phyloP scores from a whole-genome alignment of 1,140 invertebrate species.

The Augochlora pura region DNA sequence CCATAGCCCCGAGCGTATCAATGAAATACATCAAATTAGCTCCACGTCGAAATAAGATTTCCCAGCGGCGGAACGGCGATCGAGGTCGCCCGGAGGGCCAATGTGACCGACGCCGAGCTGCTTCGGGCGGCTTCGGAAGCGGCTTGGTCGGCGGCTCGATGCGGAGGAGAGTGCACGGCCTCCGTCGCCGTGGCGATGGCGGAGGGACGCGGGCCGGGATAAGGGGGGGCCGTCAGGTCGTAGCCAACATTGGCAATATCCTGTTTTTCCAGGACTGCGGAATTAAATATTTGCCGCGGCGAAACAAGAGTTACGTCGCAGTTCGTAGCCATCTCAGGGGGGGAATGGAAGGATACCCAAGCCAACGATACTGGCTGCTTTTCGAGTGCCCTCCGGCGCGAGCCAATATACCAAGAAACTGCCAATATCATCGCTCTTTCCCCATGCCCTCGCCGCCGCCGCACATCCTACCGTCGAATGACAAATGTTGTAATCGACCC shows the following conservation, averaged over 20 bases:
- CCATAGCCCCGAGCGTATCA: constrained; percentile 56
- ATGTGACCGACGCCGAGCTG: background rate
- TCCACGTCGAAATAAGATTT: constrained; percentile 68
- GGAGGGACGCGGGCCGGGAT: background rate
- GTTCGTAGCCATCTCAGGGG: constrained; percentile 52
- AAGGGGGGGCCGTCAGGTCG: constrained; percentile 32
- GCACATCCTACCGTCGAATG: constrained; percentile 34
- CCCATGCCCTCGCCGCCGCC: background rate
- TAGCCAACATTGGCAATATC: constrained; percentile 66
- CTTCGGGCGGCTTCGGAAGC: too few species aligned
- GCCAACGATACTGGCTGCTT: constrained; percentile 54
- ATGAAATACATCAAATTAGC: constrained; percentile 68
- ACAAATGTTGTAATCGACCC: constrained; percentile 38
- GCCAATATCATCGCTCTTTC: constrained; percentile 43
- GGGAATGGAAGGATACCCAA: constrained; percentile 54
- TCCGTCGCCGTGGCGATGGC: background rate
- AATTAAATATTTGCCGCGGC: constrained; percentile 68
- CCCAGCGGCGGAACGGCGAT: constrained; percentile 53
- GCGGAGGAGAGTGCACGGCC: background rate
- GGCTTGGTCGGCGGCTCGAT: too few species aligned
- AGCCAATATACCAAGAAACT: constrained; percentile 55
- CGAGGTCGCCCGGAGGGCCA: constrained; percentile 37
- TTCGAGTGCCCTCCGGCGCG: constrained; percentile 48
- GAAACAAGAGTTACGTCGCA: constrained; percentile 63
- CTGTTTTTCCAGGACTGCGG: constrained; percentile 65